Base-by-base conservation (phyloP, 2,888 invertebrate species). In the Troglohyphantes excavatus region DNA sequence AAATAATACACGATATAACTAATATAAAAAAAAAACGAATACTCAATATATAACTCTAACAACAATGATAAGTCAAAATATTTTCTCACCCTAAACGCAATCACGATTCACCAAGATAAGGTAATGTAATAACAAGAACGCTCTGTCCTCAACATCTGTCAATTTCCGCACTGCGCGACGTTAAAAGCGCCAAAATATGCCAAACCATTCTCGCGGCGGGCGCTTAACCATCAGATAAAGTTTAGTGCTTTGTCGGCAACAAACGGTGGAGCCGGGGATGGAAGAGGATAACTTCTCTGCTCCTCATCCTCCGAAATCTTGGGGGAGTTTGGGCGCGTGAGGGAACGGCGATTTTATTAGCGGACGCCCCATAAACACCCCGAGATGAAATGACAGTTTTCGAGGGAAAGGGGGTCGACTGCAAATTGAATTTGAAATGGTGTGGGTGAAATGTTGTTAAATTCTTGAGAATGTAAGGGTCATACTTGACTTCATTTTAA, bases 331-430 rank as follows among this genome's bases (percentile, higher is more conserved):
- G 61, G 39, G 23, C 26, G 63, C 46, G 67, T 53, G 67, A 63
- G 75, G 53, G 67, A 67, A 61, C 43, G 75, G 75, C 68, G 68
- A 63, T 85, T 85, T 85, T 85, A 85, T 85, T 85, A 72, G 85
- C 26, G 26, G 63, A 53, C 65, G 75, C 70, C 76, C n/a, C 68
- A 86, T 86, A 84, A 84, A 84, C 84, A 46, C n/a, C 75, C 63
- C 23, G 33, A 43, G 21, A 67, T 61, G 53, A 59, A 85, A 85
- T 61, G 86, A 86, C 78, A 70, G 59, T 63, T 61, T 72, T 53
- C 78, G 46, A 46, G 21, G 7, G 29, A 61, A 29, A 2, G 17
- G 53, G 85, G 86, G 39, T 61, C 29, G 39, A 26, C 7, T n/a
- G 19, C 19, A 79, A 79, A 86, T 79, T 86, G 39, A 86, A 63